Conservation (phyloP, 2,888 invertebrate genomes). For the Sinhomidia bicolor region DNA sequence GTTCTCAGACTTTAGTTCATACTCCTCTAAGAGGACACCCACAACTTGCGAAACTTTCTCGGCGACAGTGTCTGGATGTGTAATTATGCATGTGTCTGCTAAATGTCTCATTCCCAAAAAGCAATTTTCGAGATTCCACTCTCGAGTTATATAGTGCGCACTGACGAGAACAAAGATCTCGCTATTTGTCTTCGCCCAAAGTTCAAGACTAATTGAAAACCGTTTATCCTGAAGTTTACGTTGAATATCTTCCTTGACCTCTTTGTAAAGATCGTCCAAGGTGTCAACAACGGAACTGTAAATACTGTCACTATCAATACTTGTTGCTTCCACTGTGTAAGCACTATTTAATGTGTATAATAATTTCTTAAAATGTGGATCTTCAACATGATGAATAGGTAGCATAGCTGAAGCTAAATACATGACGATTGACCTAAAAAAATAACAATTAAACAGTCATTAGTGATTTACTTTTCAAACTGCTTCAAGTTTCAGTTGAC, state of each 20-base stretch:
- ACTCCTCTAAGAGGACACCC: constrained; percentile 10
- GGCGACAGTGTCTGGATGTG: not conserved
- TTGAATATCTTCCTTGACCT: constrained; percentile 3
- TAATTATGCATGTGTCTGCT: not conserved
- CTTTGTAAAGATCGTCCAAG: constrained; percentile 65
- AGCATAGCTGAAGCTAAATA: constrained; percentile 64
- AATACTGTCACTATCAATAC: constrained; percentile 24
- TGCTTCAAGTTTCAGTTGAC: too few relatives aligned
- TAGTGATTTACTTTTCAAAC: too few relatives aligned
- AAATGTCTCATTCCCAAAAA: constrained; percentile 48
- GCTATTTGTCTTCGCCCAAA: constrained; percentile 16
- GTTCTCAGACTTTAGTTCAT: not conserved
- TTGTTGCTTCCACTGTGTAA: constrained; percentile 42
- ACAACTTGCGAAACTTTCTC: constrained; percentile 9
- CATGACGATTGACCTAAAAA: constrained; percentile 60
- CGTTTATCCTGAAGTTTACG: constrained; percentile 30
- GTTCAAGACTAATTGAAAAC: constrained; percentile 23
- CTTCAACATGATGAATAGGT: constrained; percentile 62
- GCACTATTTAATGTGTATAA: constrained; percentile 50
- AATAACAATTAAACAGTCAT: not conserved
- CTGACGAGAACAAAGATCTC: constrained; percentile 30
- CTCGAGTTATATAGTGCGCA: constrained; percentile 20
- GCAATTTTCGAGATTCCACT: constrained; percentile 1
- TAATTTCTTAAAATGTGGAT: constrained; percentile 59
- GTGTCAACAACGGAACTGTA: constrained; percentile 13